These are phyloP conservation scores for Ormia ochracea DNA, from an alignment of 2,888 invertebrate genomes.

Conservation along the genomic window DNA sequence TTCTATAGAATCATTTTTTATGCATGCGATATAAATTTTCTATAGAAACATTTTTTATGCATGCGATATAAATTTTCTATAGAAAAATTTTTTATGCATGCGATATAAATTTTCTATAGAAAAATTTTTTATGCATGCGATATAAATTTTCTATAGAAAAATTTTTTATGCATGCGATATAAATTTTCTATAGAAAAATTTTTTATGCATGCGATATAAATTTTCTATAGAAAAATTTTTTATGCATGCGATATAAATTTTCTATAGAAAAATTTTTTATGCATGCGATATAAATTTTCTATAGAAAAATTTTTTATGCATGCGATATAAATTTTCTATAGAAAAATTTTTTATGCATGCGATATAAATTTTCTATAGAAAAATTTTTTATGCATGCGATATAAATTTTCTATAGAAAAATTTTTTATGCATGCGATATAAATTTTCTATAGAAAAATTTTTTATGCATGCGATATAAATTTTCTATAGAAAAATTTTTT, in stretches of 20 bases:
- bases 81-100: too few species aligned
- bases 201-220: neutral
- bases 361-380: neutral
- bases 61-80: too few species aligned
- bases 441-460: neutral
- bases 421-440: neutral
- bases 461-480: neutral
- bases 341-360: neutral
- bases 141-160: too few species aligned
- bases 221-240: neutral
- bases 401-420: neutral
- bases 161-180: too few species aligned
- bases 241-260: neutral
- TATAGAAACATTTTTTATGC: neutral
- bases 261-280: neutral
- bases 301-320: neutral
- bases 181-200: too few species aligned
- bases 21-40: neutral
- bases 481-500: neutral
- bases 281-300: neutral
- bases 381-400: neutral
- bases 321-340: neutral
- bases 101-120: too few species aligned
- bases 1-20: neutral
- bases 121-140: too few species aligned